Base-by-base conservation (phyloP, 1,140 invertebrate species). In the Caenorhabditis remanei region DNA sequence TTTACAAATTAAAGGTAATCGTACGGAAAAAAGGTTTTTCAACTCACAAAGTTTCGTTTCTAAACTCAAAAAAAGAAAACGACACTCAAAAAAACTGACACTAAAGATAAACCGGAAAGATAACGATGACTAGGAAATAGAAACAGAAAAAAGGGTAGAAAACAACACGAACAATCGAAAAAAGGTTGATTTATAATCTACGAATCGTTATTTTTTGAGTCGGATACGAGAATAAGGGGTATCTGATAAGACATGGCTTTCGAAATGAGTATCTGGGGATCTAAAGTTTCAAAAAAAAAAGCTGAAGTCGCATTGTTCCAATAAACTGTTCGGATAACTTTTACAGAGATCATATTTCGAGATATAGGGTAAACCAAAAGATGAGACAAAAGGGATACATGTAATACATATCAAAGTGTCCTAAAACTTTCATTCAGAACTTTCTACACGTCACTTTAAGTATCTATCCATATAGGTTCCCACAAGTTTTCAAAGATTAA, bases 181-280 rank as follows among this genome's bases (percentile, higher is more conserved):
- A 71, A 71, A 71, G 41, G 65, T 71, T 71, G 65, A 71, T 71
- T 71, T 71, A 71, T 71, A 71, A 71, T 46, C 65, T 43, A 19
- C 40, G 61, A 41, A 40, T 21, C 61, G 61, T 65, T 65, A 40
- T 71, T 43, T 71, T 71, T 71, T 32, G 32, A 32, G 32, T 32
- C 32, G 32, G 32, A 32, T 32, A 2, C 2, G 32, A 32, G 32
- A 32, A 32, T 32, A 32, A 21, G 41, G 11, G 65, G 21, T 71
- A 71, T 71, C 65, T 71, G 65, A 71, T 71, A 71, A 71, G 65
- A 71, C 43, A 43, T 46, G 65, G 65, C 21, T 71, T 46, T 63
- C 40, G 14, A 71, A 71, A 71, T 71, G 65, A 46, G 65, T 16
- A 43, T 43, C 65, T 71, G 46, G 65, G 65, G 65, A 71, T 71